Evolutionary conservation across 2,113 vertebrate species (phyloP).

Genomic region (Conger conger): DNA sequence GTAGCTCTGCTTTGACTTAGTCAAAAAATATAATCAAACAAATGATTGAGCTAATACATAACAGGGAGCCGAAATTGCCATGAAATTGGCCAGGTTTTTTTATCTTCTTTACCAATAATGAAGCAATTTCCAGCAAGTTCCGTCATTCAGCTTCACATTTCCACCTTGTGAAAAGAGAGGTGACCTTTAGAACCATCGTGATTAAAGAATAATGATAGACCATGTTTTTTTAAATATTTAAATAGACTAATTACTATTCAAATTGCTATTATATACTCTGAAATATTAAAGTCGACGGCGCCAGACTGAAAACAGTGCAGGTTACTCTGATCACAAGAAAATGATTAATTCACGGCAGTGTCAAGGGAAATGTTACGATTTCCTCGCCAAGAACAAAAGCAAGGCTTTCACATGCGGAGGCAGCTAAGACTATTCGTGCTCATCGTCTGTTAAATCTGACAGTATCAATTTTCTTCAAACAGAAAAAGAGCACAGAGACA

Average conservation of each 20-base stretch:
- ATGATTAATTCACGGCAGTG: conserved; percentile 1
- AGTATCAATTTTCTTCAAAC: background rate
- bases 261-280: background rate
- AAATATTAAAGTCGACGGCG: background rate
- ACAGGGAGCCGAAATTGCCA: too few relatives aligned
- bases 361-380: background rate
- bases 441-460: background rate
- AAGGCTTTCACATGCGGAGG: background rate
- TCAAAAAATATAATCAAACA: too few relatives aligned
- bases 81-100: background rate
- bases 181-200: background rate
- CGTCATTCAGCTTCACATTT: background rate
- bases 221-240: background rate
- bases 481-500: background rate
- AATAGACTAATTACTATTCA: conserved; percentile 7
- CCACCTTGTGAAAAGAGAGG: background rate
- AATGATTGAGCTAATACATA: too few relatives aligned
- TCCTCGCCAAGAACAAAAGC: conserved; percentile 3
- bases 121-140: background rate
- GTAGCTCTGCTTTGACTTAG: too few relatives aligned
- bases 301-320: background rate
- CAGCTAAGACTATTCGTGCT: background rate
- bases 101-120: background rate
- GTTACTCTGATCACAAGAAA: conserved; percentile 3
- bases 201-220: background rate